These are phyloP conservation scores for Eupithecia tripunctaria DNA, from an alignment of 2,888 invertebrate genomes.

Conservation along the genomic window DNA sequence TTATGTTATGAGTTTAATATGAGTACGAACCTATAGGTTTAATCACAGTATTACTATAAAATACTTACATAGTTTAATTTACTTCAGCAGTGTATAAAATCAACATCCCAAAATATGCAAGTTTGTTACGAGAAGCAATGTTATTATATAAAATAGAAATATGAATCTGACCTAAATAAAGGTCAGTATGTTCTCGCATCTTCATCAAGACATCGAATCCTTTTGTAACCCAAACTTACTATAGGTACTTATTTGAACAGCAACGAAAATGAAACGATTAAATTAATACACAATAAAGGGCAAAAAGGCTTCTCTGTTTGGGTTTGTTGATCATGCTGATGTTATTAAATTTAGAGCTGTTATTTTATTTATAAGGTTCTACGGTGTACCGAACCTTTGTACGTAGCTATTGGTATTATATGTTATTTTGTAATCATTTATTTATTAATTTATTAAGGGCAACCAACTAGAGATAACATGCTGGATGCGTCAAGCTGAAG, in stretches of 20 bases:
- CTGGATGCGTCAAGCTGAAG: too few relatives aligned
- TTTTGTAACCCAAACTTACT: slow-evolving; percentile 32
- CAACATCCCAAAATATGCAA: neutral
- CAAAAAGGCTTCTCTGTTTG: slow-evolving; percentile 28
- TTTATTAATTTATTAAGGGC: too few relatives aligned
- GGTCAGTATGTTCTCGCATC: neutral
- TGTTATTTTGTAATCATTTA: too few relatives aligned
- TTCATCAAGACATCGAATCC: slow-evolving; percentile 34
- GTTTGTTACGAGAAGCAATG: neutral
- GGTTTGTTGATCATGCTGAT: slow-evolving; percentile 34
- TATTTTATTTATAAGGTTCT: slow-evolving; percentile 26
- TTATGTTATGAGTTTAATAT: too few relatives aligned
- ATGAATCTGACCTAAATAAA: neutral
- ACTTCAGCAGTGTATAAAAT: too few relatives aligned
- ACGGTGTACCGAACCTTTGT: neutral
- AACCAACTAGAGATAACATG: too few relatives aligned
- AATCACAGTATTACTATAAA: too few relatives aligned
- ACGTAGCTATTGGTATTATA: neutral
- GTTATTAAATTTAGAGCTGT: slow-evolving; percentile 36
- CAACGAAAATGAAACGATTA: slow-evolving; percentile 51
- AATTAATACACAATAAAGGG: slow-evolving; percentile 53
- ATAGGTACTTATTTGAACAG: slow-evolving; percentile 30
- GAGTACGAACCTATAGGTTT: too few relatives aligned
- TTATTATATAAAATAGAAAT: neutral
- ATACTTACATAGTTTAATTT: too few relatives aligned